phyloP scores from a whole-genome alignment of 2,888 invertebrate genomes.

The Cosmopolites sordidus region DNA sequence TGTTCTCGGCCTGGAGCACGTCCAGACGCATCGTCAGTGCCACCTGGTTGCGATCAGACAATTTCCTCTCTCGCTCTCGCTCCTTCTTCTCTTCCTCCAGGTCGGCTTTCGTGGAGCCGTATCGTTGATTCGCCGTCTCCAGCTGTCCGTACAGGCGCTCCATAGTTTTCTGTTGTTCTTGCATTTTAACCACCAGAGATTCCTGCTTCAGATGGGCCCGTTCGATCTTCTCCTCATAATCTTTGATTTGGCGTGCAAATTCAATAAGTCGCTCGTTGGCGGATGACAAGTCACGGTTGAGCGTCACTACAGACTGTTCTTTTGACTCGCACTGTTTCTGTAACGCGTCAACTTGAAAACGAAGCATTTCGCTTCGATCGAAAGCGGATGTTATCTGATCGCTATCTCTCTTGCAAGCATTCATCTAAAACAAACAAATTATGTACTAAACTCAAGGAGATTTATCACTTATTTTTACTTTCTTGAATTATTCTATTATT shows the following conservation, averaged over 20 bases:
- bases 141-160: constrained; percentile 32
- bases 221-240: constrained; percentile 30
- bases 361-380: constrained; percentile 21
- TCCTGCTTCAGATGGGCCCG: constrained; percentile 28
- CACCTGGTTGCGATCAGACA: constrained; percentile 16
- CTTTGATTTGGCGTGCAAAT: constrained; percentile 28
- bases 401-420: constrained; percentile 24
- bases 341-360: constrained; percentile 16
- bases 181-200: constrained; percentile 27
- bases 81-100: constrained; percentile 20
- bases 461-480: too few species aligned
- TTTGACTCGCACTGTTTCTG: constrained; percentile 31
- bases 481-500: too few species aligned
- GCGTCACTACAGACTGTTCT: constrained; percentile 32
- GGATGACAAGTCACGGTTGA: constrained; percentile 32
- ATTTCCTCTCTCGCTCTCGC: constrained; percentile 10
- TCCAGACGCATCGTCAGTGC: constrained; percentile 32
- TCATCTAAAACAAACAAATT: not conserved
- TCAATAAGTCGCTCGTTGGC: constrained; percentile 29
- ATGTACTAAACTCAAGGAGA: too few species aligned
- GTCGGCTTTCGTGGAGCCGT: constrained; percentile 21
- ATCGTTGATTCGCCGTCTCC: constrained; percentile 31
- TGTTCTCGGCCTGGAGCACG: constrained; percentile 49
- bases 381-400: constrained; percentile 31
- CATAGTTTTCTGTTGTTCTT: constrained; percentile 29